phyloP scores from a whole-genome alignment of 64 coral and sea anemone species.

The Acropora yongei region DNA sequence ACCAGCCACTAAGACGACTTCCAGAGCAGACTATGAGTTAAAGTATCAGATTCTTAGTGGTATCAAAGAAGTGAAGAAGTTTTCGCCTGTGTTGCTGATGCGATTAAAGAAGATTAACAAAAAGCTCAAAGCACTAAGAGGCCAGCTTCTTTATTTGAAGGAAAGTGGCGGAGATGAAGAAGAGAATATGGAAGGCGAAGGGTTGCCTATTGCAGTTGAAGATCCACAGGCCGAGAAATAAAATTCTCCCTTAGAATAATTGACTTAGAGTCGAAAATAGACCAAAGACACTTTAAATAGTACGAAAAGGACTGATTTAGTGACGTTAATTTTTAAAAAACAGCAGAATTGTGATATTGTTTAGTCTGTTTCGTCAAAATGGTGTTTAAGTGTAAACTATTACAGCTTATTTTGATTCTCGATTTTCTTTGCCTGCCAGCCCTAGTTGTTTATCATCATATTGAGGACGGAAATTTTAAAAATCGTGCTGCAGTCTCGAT shows the following conservation, averaged over 20 bases:
- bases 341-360: no score
- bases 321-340: no score
- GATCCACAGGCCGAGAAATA: neutral
- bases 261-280: neutral
- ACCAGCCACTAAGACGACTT: neutral
- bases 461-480: no score
- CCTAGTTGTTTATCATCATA: no score
- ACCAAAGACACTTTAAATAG: no score
- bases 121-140: neutral
- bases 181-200: neutral
- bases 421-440: no score
- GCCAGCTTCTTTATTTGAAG: neutral
- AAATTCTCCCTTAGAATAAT: neutral
- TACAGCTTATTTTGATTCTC: no score
- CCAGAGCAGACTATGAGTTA: neutral
- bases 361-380: no score
- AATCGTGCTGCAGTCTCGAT: no score
- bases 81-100: neutral
- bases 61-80: constrained; percentile 23
- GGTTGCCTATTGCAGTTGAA: neutral
- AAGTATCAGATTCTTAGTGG: neutral
- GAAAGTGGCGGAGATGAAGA: neutral
- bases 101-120: constrained; percentile 19
- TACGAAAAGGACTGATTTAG: no score
- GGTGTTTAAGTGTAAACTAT: no score